Percentiles rank a stretch among this genome's conserved stretches.
phyloP scores from a whole-genome alignment of 2,888 invertebrate genomes.

The Adelphocoris suturalis region DNA sequence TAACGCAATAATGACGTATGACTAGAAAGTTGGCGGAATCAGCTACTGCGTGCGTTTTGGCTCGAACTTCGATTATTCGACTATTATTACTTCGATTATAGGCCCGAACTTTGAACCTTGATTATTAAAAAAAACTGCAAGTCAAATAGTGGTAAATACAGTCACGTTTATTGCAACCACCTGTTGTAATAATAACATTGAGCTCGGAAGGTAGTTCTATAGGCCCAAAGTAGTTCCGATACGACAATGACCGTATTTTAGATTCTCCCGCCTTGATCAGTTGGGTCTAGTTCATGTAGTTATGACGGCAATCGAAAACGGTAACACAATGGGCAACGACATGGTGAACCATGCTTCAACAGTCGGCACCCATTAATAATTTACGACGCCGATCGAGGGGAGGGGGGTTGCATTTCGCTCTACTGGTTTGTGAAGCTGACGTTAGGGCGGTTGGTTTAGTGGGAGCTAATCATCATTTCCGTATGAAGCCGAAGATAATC shows the following conservation, averaged over 20 bases:
- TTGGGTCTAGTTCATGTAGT: neutral
- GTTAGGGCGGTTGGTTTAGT: conserved; percentile 4
- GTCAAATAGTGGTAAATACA: too few species aligned
- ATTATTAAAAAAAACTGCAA: too few species aligned
- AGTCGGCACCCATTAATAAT: neutral
- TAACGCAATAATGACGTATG: too few species aligned
- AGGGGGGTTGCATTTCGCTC: neutral
- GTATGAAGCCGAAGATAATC: conserved; percentile 4
- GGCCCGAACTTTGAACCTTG: too few species aligned
- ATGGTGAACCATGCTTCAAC: conserved; percentile 9
- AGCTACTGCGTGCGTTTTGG: too few species aligned
- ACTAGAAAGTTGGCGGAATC: too few species aligned
- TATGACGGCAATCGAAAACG: neutral
- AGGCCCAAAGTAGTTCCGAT: too few species aligned
- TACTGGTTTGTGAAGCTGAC: conserved; percentile 8
- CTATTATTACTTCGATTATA: too few species aligned
- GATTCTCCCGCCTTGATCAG: neutral
- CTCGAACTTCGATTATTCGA: too few species aligned
- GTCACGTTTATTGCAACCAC: too few species aligned
- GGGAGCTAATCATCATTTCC: conserved; percentile 17
- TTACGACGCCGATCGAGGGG: neutral
- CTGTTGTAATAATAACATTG: too few species aligned
- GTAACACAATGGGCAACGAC: neutral
- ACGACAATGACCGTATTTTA: neutral
- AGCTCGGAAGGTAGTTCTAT: too few species aligned